phyloP scores from a whole-genome alignment of 92 coral and sea anemone genomes.

The Zoanthus sociatus region DNA sequence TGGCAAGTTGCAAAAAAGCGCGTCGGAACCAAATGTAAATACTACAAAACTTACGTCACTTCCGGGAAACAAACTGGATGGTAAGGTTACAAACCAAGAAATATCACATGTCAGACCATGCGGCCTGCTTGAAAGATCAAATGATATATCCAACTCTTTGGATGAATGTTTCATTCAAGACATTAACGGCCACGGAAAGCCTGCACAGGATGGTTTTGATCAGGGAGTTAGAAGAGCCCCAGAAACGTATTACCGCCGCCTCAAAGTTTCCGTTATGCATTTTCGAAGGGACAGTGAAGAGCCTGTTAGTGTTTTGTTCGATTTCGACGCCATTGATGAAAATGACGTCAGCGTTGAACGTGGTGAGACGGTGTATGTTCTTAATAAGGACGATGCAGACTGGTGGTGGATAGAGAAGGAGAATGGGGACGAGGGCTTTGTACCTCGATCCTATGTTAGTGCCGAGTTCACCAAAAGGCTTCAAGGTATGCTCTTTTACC shows the following conservation, averaged over 20 bases:
- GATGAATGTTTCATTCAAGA: constrained; percentile 61
- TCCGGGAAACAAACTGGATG: constrained; percentile 35
- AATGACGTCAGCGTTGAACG: constrained; percentile 78
- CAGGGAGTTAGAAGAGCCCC: constrained; percentile 44
- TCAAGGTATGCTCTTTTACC: constrained; percentile 39
- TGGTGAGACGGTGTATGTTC: constrained; percentile 77
- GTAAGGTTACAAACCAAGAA: constrained; percentile 62
- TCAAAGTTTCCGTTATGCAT: constrained; percentile 69
- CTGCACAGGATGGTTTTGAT: not conserved
- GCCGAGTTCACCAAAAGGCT: constrained; percentile 33
- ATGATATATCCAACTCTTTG: constrained; percentile 41
- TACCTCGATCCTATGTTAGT: constrained; percentile 71
- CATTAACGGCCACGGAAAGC: not conserved
- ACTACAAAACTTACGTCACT: constrained; percentile 38
- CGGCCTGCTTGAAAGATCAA: constrained; percentile 38
- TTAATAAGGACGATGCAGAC: constrained; percentile 80
- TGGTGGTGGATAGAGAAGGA: constrained; percentile 88
- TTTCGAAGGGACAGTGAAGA: constrained; percentile 76
- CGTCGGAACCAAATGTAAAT: constrained; percentile 22
- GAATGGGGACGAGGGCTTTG: constrained; percentile 82
- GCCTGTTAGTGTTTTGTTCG: constrained; percentile 70
- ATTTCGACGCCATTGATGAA: constrained; percentile 76
- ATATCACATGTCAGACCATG: constrained; percentile 12
- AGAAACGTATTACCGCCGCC: constrained; percentile 74
- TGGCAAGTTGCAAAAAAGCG: constrained; percentile 2